phyloP scores from a whole-genome alignment of 1,140 invertebrate genomes.

The Maniola jurtina region DNA sequence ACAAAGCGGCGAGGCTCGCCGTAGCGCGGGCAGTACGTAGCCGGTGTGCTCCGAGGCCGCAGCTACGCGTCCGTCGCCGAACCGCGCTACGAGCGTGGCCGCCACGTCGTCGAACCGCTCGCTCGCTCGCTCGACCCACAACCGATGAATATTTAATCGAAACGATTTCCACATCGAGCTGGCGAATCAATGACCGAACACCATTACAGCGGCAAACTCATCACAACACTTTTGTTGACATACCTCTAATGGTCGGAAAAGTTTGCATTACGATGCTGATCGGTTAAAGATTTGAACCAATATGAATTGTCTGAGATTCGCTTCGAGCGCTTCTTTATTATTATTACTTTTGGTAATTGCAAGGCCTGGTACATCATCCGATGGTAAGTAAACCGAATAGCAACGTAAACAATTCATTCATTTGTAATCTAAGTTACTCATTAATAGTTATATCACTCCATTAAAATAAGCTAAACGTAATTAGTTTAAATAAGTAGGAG shows the following conservation, averaged over 20 bases:
- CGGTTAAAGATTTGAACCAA: conserved; percentile 49
- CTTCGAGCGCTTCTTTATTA: conserved; percentile 41
- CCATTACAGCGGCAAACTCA: conserved; percentile 48
- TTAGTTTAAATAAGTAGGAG: too few species aligned
- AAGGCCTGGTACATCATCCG: conserved; percentile 48
- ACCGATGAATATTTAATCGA: conserved; percentile 72
- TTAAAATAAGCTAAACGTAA: too few species aligned
- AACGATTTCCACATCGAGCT: conserved; percentile 48
- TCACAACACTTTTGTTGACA: conserved; percentile 56
- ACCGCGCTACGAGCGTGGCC: conserved; percentile 37
- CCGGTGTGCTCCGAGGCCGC: conserved; percentile 53
- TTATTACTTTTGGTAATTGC: conserved; percentile 47
- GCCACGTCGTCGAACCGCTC: conserved; percentile 37
- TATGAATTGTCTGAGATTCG: conserved; percentile 41
- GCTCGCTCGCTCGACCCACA: conserved; percentile 48
- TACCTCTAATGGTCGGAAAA: conserved; percentile 49
- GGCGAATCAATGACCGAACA: conserved; percentile 64
- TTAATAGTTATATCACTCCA: background rate
- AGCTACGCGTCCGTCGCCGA: conserved; percentile 40
- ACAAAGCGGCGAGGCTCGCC: conserved; percentile 60
- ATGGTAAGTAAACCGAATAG: conserved; percentile 53
- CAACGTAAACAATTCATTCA: background rate
- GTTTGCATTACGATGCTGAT: conserved; percentile 59
- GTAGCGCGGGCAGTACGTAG: conserved; percentile 66
- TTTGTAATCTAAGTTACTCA: background rate